Conservation (phyloP, 2,113 vertebrate species). For the Tamias sibiricus region DNA sequence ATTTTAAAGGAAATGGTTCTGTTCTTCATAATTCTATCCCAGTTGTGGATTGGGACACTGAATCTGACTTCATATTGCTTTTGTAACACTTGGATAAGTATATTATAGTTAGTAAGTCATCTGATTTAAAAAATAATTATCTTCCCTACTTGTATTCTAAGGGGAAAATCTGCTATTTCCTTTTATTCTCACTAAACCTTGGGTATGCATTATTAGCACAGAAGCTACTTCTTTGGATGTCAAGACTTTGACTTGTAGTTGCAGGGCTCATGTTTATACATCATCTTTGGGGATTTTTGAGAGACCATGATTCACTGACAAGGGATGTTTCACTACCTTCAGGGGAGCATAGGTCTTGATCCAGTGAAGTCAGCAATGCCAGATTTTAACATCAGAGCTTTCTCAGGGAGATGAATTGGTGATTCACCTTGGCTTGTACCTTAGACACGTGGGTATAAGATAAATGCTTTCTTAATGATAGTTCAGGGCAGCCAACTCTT, state of each 20-base stretch:
- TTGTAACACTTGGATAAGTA: neutral
- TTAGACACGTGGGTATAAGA: neutral
- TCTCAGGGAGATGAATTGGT: neutral
- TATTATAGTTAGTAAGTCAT: neutral
- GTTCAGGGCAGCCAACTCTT: neutral
- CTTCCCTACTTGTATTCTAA: neutral
- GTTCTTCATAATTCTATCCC: neutral
- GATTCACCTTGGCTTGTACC: neutral
- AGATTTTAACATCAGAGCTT: slow-evolving; percentile 25
- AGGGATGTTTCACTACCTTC: neutral
- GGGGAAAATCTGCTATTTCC: neutral
- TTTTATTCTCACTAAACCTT: neutral
- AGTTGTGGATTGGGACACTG: neutral
- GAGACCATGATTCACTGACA: neutral
- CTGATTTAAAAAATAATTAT: neutral
- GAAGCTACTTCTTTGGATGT: neutral
- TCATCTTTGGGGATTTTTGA: neutral
- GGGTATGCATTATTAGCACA: neutral
- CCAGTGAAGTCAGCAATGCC: neutral
- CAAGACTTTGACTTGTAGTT: neutral
- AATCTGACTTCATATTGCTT: neutral
- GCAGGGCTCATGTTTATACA: neutral
- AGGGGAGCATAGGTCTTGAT: neutral
- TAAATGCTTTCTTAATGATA: slow-evolving; percentile 38
- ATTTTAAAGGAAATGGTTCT: neutral